Evolutionary conservation across 1,140 invertebrate species (phyloP).

Genomic region (Drosophila gunungcola): DNA sequence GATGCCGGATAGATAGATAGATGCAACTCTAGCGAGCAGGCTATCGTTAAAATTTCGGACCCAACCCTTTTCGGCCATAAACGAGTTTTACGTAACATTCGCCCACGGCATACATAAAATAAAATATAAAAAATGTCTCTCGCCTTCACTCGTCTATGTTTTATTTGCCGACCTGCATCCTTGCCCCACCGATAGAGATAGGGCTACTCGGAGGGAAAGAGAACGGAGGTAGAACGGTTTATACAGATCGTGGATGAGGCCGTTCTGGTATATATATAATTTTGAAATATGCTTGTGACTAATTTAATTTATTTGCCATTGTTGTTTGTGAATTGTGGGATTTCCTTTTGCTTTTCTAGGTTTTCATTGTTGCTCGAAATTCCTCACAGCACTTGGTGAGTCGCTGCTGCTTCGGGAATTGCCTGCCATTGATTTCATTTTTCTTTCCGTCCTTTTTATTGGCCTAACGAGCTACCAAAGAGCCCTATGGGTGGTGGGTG

Average conservation of each 20-base stretch:
- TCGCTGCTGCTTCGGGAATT: conserved; percentile 51
- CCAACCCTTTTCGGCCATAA: conserved; percentile 68
- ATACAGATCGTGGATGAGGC: conserved; percentile 35
- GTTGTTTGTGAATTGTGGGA: conserved; percentile 75
- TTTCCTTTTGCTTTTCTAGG: conserved; percentile 62
- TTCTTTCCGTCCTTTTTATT: conserved; percentile 40
- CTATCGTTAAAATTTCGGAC: conserved; percentile 28
- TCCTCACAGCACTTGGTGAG: conserved; percentile 53
- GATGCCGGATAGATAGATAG: conserved; percentile 39
- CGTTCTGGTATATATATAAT: conserved; percentile 36
- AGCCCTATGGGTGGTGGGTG: conserved; percentile 27
- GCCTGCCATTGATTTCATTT: conserved; percentile 68
- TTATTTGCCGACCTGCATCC: conserved; percentile 62
- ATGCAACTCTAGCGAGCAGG: conserved; percentile 38
- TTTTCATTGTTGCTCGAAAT: conserved; percentile 64
- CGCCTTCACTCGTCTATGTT: conserved; percentile 39
- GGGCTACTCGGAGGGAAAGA: too few relatives aligned
- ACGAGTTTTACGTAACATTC: conserved; percentile 76
- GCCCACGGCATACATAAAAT: conserved; percentile 72
- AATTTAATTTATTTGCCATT: conserved; percentile 82
- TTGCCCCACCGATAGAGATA: conserved; percentile 39
- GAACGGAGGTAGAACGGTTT: conserved; percentile 8
- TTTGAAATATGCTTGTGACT: conserved; percentile 81
- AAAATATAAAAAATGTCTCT: conserved; percentile 68
- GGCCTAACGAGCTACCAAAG: conserved; percentile 57